Evolutionary conservation across 2,888 invertebrate genomes (phyloP).

Genomic region (Cylloceria caligata): DNA sequence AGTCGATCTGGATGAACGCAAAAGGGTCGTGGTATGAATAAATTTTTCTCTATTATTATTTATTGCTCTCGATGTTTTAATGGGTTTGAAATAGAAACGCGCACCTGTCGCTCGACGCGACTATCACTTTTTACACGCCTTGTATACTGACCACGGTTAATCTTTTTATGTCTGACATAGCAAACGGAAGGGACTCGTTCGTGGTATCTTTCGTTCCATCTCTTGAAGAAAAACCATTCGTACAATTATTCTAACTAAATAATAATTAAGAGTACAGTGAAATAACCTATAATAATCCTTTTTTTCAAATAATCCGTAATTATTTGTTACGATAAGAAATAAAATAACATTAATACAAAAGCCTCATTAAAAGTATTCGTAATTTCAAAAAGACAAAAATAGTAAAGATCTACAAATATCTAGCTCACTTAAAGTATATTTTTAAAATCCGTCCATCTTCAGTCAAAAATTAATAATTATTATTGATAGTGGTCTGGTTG

Average conservation of each 20-base stretch:
- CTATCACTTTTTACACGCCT: background rate
- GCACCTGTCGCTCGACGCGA: slow-evolving; percentile 5
- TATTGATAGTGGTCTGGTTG: too few species aligned
- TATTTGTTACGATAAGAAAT: too few species aligned
- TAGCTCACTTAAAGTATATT: too few species aligned
- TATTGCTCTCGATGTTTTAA: slow-evolving; percentile 14
- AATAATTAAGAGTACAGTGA: too few species aligned
- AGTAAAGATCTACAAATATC: too few species aligned
- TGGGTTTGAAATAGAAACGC: background rate
- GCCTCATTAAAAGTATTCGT: too few species aligned
- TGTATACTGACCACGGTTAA: background rate
- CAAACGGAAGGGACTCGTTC: background rate
- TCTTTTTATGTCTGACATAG: background rate
- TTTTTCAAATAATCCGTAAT: too few species aligned
- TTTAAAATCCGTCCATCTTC: too few species aligned
- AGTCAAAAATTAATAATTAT: too few species aligned
- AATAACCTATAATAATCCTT: too few species aligned
- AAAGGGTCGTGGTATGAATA: slow-evolving; percentile 19
- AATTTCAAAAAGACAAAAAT: too few species aligned
- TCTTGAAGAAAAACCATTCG: background rate
- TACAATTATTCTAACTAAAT: background rate
- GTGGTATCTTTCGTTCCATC: background rate
- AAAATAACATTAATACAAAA: too few species aligned
- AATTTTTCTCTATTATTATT: slow-evolving; percentile 38
- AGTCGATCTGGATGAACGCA: slow-evolving; percentile 6